A percentile compares a stretch with the other conserved stretches of the same genome.
phyloP scores from a whole-genome alignment of 2,797 vertebrate species.

The Neopelma chrysocephalum region DNA sequence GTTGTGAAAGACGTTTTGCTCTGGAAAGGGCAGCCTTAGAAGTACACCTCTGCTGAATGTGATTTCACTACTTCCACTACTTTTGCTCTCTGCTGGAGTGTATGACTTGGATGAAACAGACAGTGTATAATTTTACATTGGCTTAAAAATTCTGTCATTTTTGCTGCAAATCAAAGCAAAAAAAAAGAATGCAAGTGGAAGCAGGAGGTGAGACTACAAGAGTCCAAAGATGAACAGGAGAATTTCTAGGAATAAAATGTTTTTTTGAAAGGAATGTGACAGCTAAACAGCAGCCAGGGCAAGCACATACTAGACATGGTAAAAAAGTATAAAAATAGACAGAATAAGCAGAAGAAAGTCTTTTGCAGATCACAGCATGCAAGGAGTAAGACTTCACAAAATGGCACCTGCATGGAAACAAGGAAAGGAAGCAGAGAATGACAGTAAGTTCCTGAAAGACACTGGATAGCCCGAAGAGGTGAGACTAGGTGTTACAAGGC shows the following conservation, averaged over 20 bases:
- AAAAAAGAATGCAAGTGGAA: neutral
- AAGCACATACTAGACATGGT: neutral
- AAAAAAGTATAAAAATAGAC: neutral
- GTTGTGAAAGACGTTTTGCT: neutral
- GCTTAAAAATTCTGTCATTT: neutral
- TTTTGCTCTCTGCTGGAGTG: neutral
- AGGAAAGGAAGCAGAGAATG: neutral
- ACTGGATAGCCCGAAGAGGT: neutral
- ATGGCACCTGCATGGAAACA: neutral
- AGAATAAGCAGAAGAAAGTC: neutral
- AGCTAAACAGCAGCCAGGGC: neutral
- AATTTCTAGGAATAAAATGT: neutral
- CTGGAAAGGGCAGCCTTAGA: neutral
- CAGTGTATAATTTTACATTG: neutral
- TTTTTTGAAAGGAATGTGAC: neutral
- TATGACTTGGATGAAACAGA: neutral
- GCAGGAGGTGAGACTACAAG: neutral
- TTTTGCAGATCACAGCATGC: neutral
- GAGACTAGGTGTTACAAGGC: neutral
- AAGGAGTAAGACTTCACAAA: neutral
- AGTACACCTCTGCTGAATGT: neutral
- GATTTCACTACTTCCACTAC: neutral
- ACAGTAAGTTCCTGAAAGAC: neutral
- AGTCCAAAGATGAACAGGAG: neutral
- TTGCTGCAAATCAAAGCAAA: neutral